Evolutionary conservation across 2,888 invertebrate genomes (phyloP), one percentile per base, ranked within the genome.

Genomic region (Sesamia inferens): DNA sequence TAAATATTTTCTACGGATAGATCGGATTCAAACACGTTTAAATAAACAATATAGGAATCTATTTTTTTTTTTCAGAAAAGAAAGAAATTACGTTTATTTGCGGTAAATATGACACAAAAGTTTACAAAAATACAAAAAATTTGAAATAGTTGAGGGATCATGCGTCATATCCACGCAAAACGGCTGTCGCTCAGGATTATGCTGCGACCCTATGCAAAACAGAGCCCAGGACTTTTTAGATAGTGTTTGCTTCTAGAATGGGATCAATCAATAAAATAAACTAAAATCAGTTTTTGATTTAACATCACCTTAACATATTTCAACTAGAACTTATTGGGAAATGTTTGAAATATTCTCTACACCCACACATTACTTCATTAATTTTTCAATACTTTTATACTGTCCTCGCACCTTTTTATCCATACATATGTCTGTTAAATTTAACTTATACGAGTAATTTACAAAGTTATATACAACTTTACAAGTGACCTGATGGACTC

Each of bases 401-500:
- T 47, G 10, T 10, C 31, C 22, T 44, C 6, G n/a, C 31, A 47
- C 6, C 24, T 19, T 19, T 31, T 55, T 48, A 42, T 48, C 24
- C 11, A 11, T 8, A 16, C 4, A 68, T 13, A 13, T 16, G 16
- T 31, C 8, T 61, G 47, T 65, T 44, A 55, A 47, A 5, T 64
- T 54, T 22, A 61, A 22, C 14, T 39, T 19, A 13, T 42, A 31
- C 10, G 0, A 69, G 22, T 19, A 13, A 31, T 54, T 69, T 48
- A 10, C 22, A 57, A 71, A 68, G 47, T 65, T 79, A 8, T 39
- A 59, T 31, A 31, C 3, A 31, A 63, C 63, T 64, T 70, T 70
- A 11, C 48, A 63, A 58, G 67, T 54, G 51, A 61, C 67, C 64
- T 76, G 4, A 58, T 48, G 16, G 47, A 24, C 61, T 65, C 64